A percentile compares a stretch with the other conserved stretches of the same genome.
Conservation (phyloP, 2,797 vertebrate species). For the Lepus townsendii region DNA sequence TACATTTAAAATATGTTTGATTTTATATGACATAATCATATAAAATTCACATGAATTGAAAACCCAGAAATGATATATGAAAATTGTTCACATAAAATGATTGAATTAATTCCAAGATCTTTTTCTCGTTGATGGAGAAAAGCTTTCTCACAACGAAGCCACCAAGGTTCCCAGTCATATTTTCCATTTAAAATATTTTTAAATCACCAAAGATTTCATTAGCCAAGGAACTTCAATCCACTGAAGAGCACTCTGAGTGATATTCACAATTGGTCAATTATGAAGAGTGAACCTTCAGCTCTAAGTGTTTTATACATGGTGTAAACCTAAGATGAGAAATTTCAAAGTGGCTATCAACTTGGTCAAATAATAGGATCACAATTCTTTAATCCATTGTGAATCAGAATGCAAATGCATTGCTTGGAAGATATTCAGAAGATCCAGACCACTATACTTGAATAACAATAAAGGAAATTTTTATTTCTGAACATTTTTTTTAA, state of each 20-base stretch:
- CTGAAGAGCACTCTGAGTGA: constrained; percentile 65
- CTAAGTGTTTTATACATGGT: constrained; percentile 61
- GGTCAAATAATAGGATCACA: constrained; percentile 67
- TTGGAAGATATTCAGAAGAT: constrained; percentile 32
- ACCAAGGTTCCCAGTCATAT: background rate
- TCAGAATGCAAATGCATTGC: constrained; percentile 47
- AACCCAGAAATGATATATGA: background rate
- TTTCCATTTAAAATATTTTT: constrained; percentile 59
- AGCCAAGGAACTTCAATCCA: constrained; percentile 49
- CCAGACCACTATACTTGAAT: background rate
- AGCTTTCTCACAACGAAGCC: background rate
- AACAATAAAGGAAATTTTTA: constrained; percentile 45
- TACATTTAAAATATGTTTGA: background rate
- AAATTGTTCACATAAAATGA: background rate
- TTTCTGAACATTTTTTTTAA: background rate
- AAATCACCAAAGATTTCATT: constrained; percentile 67
- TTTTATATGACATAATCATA: background rate
- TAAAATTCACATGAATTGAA: background rate
- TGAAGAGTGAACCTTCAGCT: constrained; percentile 65
- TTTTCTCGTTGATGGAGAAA: background rate
- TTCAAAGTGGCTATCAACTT: constrained; percentile 65
- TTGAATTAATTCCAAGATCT: constrained; percentile 17
- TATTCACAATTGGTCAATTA: constrained; percentile 70
- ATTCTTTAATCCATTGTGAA: constrained; percentile 38
- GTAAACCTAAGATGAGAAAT: constrained; percentile 64